Percentiles rank a stretch among this genome's conserved stretches.
Conservation (phyloP, 2,888 invertebrate genomes). For the Drosophila pseudotakahashii region DNA sequence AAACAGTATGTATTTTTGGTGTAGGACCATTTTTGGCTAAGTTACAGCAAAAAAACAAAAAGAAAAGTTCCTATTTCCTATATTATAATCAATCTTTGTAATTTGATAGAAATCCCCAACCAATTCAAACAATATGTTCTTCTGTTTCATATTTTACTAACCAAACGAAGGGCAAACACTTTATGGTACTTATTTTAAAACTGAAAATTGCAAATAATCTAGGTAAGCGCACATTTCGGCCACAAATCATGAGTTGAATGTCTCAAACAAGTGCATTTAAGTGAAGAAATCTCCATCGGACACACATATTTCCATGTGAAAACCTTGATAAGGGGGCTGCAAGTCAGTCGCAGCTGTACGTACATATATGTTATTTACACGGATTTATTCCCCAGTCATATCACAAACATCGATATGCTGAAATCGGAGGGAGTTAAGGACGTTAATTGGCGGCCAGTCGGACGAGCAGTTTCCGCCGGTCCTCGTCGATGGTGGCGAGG, state of each 20-base stretch:
- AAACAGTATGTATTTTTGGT: too few relatives aligned
- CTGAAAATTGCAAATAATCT: slow-evolving; percentile 18
- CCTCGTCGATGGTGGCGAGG: slow-evolving; percentile 68
- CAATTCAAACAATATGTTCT: neutral
- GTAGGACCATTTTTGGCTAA: too few relatives aligned
- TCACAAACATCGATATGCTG: slow-evolving; percentile 12
- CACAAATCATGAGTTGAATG: slow-evolving; percentile 7
- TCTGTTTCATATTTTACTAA: slow-evolving; percentile 13
- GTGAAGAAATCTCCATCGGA: slow-evolving; percentile 1
- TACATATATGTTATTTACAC: slow-evolving; percentile 21
- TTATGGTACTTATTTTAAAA: slow-evolving; percentile 20
- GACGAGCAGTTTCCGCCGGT: slow-evolving; percentile 68
- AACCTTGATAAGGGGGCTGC: neutral
- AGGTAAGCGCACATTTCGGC: slow-evolving; percentile 6
- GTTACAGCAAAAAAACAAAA: too few relatives aligned
- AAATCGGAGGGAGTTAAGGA: neutral
- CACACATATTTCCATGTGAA: neutral
- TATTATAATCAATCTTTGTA: too few relatives aligned
- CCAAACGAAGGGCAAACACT: slow-evolving; percentile 24
- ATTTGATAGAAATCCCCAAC: neutral
- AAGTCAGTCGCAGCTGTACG: slow-evolving; percentile 2
- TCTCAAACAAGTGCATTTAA: slow-evolving; percentile 3
- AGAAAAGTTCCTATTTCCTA: too few relatives aligned
- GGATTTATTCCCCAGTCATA: slow-evolving; percentile 16
- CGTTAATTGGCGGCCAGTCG: slow-evolving; percentile 50